Conservation (phyloP, 2,113 vertebrate species). For the Eira barbara region DNA sequence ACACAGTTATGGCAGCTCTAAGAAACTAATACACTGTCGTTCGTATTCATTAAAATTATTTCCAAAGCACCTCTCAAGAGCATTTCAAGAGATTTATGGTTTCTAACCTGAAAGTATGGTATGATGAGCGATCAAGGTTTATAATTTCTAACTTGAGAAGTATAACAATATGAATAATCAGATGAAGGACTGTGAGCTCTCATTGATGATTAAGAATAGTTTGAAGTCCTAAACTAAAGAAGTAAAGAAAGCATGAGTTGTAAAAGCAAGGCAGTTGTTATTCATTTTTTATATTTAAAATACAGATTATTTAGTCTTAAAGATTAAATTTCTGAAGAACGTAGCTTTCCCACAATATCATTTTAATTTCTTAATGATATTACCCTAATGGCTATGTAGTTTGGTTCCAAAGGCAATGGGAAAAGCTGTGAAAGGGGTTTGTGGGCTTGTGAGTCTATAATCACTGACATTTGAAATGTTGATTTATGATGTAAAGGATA, state of each 20-base stretch:
- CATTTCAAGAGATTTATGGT: not conserved
- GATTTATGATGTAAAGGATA: not conserved
- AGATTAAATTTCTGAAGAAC: not conserved
- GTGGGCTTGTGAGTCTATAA: not conserved
- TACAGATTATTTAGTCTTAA: not conserved
- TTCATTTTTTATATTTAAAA: conserved; percentile 17
- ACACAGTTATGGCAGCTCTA: not conserved
- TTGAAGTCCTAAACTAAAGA: not conserved
- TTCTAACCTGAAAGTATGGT: not conserved
- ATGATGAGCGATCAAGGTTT: not conserved
- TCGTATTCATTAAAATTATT: not conserved
- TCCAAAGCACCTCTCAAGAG: not conserved
- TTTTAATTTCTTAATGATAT: not conserved
- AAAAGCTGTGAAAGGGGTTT: not conserved
- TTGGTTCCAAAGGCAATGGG: not conserved
- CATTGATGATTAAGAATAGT: not conserved
- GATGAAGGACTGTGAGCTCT: not conserved
- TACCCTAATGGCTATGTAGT: not conserved
- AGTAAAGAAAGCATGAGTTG: not conserved
- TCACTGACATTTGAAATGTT: not conserved
- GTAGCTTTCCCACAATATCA: not conserved
- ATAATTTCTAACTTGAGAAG: not conserved
- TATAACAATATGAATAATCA: not conserved
- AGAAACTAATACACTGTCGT: not conserved
- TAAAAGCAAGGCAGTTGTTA: not conserved